Base-by-base conservation (phyloP, 2,113 vertebrate species). In the cattle (Bos taurus) region DNA sequence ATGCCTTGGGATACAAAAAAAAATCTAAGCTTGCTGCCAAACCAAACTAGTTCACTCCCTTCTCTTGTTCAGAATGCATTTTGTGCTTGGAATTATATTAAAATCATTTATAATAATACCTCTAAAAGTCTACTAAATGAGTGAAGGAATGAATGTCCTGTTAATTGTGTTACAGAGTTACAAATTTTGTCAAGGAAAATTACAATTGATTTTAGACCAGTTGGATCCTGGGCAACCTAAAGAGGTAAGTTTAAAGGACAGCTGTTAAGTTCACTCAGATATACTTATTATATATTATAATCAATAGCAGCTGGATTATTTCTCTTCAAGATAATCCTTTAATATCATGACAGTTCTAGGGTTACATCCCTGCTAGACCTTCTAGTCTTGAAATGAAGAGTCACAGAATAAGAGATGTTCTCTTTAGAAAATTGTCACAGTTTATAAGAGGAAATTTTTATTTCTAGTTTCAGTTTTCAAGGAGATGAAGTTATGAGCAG, bases 161-260 rank as follows among this genome's bases (percentile, higher is more conserved):
- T 74, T 86, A 95, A 98, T 97, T 98, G 3, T 96, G 67, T 98
- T 99, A 30, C 98, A 99, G 99, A 99, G 99, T 98, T 99, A 99
- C 13, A 98, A 98, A 0, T 99, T 99, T 97, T 99, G 99, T 99
- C 99, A 99, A 97, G 99, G 99, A 97, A 99, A 99, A 98, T 98
- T 99, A 87, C 99, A 99, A 54, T 97, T 99, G 86, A 99, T 99
- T 96, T 97, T 99, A 95, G 99, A 99, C 97, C 99, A 99, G 80
- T 99, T 99, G 81, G 99, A 99, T 97, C 98, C 99, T 77, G 98
- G 98, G 93, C 99, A 99, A 52, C 99, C 99, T 71, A 99, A 99
- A 98, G 99, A 99, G 99, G 99, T 99, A 99, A 98, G 99, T 98
- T 91, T 91, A 59, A 98, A 98, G 96, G 67, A 64, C 54, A 67